A percentile compares a stretch with the other conserved stretches of the same genome.
phyloP scores from a whole-genome alignment of 2,113 vertebrate species.

The Actinemys pallida region DNA sequence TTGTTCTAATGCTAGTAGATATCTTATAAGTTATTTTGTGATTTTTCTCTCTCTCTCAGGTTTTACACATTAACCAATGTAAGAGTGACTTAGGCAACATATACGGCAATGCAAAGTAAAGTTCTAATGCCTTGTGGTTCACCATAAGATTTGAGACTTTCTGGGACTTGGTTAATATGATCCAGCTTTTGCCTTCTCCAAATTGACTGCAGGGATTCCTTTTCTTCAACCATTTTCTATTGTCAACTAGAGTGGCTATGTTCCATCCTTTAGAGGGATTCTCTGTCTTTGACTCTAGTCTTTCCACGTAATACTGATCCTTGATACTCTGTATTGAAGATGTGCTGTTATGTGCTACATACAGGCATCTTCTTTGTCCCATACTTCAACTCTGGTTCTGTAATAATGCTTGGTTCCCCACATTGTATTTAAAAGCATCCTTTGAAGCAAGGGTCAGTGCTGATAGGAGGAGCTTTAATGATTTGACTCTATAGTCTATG shows the following conservation, averaged over 20 bases:
- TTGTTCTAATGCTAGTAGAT: background rate
- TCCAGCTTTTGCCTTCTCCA: background rate
- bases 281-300: background rate
- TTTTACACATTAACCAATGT: background rate
- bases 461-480: background rate
- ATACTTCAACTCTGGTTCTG: background rate
- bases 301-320: background rate
- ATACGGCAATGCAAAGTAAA: background rate
- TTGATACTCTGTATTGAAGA: background rate
- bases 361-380: background rate
- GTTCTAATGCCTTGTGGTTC: slow-evolving; percentile 10
- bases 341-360: background rate
- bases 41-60: background rate
- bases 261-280: background rate
- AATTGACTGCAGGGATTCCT: background rate
- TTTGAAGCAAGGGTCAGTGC: background rate
- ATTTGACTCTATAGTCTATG: background rate
- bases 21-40: background rate
- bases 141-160: background rate
- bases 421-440: background rate
- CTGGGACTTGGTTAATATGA: background rate
- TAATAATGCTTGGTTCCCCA: background rate
- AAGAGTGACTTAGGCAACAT: background rate
- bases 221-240: background rate
- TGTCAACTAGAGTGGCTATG: background rate